phyloP scores from a whole-genome alignment of 2,113 vertebrate genomes.

The Xiphias gladius region DNA sequence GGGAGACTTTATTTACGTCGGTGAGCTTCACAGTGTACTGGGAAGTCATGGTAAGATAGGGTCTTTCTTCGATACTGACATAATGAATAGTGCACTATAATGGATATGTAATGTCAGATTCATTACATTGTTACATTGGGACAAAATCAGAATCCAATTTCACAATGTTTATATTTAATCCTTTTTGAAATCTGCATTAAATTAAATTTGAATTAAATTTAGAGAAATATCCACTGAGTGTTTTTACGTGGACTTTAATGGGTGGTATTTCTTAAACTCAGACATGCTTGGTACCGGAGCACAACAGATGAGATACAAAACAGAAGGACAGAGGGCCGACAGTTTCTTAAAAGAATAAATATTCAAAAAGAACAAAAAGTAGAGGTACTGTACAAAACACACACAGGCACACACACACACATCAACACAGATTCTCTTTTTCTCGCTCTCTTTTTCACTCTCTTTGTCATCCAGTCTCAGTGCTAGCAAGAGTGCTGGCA shows the following conservation, averaged over 20 bases:
- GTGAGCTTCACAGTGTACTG: neutral
- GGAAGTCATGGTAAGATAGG: neutral
- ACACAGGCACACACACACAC: constrained; percentile 52
- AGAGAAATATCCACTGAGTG: neutral
- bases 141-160: neutral
- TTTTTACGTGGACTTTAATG: constrained; percentile 14
- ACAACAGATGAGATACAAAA: constrained; percentile 51
- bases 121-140: neutral
- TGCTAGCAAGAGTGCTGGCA: constrained; percentile 76
- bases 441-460: constrained; percentile 58
- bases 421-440: constrained; percentile 53
- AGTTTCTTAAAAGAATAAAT: constrained; percentile 71
- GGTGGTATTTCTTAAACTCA: constrained; percentile 25
- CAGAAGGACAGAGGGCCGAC: constrained; percentile 62
- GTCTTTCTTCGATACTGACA: neutral
- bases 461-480: constrained; percentile 81
- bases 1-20: neutral
- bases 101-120: neutral
- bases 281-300: constrained; percentile 21
- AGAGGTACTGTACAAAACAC: constrained; percentile 73
- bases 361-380: constrained; percentile 74
- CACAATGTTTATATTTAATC: neutral
- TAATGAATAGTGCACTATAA: neutral
- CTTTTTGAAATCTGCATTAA: neutral
- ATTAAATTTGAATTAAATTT: neutral